phyloP scores from a whole-genome alignment of 2,888 invertebrate genomes.

The Cephus nigrinus region DNA sequence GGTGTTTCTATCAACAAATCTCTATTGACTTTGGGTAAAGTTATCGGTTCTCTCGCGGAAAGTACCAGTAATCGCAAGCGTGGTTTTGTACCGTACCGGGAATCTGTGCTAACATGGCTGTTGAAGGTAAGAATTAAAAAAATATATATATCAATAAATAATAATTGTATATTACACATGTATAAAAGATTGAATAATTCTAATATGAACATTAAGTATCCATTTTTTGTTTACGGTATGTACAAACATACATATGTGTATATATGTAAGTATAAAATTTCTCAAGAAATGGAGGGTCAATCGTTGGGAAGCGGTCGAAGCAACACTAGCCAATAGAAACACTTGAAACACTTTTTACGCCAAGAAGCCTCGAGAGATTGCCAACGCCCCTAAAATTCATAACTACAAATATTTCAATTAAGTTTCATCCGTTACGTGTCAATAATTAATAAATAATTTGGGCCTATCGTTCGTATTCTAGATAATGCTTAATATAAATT shows the following conservation, averaged over 20 bases:
- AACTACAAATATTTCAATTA: not conserved
- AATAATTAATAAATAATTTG: not conserved
- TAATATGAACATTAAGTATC: not conserved
- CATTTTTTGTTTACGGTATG: not conserved
- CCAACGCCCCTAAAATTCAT: slow-evolving; percentile 1
- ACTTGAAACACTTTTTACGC: slow-evolving; percentile 20
- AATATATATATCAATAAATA: slow-evolving; percentile 15
- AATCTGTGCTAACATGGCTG: slow-evolving; percentile 84
- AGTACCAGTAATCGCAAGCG: slow-evolving; percentile 66
- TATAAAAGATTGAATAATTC: not conserved
- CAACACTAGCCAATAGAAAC: slow-evolving; percentile 19
- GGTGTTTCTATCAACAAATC: slow-evolving; percentile 82
- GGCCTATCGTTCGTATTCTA: not conserved
- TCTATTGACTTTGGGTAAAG: slow-evolving; percentile 81
- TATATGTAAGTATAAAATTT: not conserved
- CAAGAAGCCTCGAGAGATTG: slow-evolving; percentile 15
- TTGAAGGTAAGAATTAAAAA: slow-evolving; percentile 71
- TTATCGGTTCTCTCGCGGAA: slow-evolving; percentile 81
- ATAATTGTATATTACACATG: not conserved
- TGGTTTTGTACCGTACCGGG: slow-evolving; percentile 81
- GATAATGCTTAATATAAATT: not conserved
- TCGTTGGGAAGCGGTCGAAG: slow-evolving; percentile 17
- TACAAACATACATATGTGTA: not conserved
- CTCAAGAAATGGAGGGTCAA: not conserved
- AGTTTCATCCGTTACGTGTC: not conserved